These are phyloP conservation scores for Nasua narica DNA, from an alignment of 2,797 vertebrate genomes.

Conservation along the genomic window DNA sequence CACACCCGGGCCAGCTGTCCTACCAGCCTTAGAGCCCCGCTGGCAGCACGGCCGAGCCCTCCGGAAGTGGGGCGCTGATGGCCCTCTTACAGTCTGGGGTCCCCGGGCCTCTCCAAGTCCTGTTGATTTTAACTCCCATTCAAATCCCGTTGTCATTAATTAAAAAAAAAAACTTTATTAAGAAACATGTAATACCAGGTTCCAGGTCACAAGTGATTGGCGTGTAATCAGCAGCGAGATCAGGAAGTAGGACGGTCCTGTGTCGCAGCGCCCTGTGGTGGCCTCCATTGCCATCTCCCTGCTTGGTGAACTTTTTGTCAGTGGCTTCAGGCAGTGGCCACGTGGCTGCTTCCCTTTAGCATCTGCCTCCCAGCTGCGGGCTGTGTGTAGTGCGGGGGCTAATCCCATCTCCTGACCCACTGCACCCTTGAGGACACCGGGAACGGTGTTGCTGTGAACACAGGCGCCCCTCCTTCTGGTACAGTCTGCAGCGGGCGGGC, in stretches of 20 bases:
- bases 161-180: neutral
- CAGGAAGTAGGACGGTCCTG: accelerated
- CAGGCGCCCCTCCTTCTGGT: accelerated
- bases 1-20: too few species aligned
- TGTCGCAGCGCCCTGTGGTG: neutral
- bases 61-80: neutral
- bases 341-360: neutral
- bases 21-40: neutral
- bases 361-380: neutral
- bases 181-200: neutral
- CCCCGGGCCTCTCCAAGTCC: neutral
- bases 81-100: neutral
- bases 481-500: neutral
- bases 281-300: accelerated
- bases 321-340: accelerated
- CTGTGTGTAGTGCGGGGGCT: accelerated
- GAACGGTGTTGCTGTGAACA: neutral
- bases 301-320: neutral
- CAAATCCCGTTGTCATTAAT: neutral
- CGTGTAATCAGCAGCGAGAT: too few species aligned
- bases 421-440: neutral
- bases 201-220: neutral
- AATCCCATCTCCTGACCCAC: too few species aligned
- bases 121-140: neutral
- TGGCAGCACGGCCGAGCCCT: neutral